Evolutionary conservation across 2,113 vertebrate species (phyloP).

Genomic region (Emydura subglobosa): DNA sequence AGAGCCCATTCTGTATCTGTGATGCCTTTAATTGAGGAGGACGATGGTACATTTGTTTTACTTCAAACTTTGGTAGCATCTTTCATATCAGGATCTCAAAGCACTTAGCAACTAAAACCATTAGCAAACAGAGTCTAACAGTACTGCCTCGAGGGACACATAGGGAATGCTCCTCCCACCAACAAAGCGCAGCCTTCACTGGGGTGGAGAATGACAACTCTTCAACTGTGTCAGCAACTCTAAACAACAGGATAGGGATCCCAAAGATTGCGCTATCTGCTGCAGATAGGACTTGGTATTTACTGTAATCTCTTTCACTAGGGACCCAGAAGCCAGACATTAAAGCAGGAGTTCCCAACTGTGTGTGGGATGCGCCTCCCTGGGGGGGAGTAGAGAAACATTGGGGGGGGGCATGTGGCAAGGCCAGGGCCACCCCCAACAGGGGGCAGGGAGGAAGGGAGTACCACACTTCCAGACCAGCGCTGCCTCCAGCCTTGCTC

Average conservation of each 20-base stretch:
- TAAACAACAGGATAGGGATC: neutral
- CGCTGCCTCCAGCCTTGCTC: too few species aligned
- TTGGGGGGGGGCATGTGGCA: too few species aligned
- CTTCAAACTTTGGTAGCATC: neutral
- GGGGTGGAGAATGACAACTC: neutral
- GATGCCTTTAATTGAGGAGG: slow-evolving; percentile 47
- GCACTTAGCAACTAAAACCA: neutral
- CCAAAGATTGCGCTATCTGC: neutral
- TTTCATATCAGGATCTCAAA: neutral
- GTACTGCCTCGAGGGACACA: neutral
- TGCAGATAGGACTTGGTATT: neutral
- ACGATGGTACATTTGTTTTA: neutral
- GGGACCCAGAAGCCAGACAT: slow-evolving; percentile 22
- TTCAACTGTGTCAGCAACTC: neutral
- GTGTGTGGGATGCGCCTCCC: too few species aligned
- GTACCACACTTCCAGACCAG: too few species aligned
- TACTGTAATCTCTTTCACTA: slow-evolving; percentile 26
- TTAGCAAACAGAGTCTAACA: neutral
- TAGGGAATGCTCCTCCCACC: neutral
- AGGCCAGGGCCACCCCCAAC: too few species aligned
- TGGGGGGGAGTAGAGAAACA: too few species aligned
- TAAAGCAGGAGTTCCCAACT: too few species aligned
- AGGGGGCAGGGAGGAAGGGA: too few species aligned
- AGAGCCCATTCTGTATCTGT: slow-evolving; percentile 40
- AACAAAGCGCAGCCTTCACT: neutral